Evolutionary conservation across 2,888 invertebrate species (phyloP), one percentile per base, ranked within the genome.

Genomic region (Leucophora obtusa): DNA sequence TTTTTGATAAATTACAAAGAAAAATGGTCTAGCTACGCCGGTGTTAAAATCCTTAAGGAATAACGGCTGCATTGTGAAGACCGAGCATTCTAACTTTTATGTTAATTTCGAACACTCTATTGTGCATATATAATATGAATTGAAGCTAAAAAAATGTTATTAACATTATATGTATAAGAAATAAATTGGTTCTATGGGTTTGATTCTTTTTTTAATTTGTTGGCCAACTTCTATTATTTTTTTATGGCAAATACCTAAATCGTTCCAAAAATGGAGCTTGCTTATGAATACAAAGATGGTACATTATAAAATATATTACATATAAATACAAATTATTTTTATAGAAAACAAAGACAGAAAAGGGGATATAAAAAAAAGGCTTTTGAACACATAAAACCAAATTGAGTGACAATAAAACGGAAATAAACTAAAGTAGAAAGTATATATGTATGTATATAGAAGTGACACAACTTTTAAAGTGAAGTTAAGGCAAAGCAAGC

Each of bases 361-460:
- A 70, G 54, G 10, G 51, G 54, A 70, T 65, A 51, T 66, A 5
- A 47, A 73, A 81, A 81, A 81, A 60, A 63, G 62, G 62, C 58
- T 80, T 76, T 58, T 14, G 70, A 70, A 17, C 70, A 70, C 74
- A 74, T 74, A 81, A 75, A 81, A 70, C 66, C 54, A 81, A 81
- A 77, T 77, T 81, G 73, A 81, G 73, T 77, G 81, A 74, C 81
- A 81, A 74, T 77, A 77, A 81, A 81, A 81, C 56, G 77, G 77
- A 81, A 77, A 77, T 81, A 77, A 77, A 81, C 73, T 70, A 70
- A 81, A 81, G 62, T 81, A 65, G 53, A 65, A 51, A 65, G 65
- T 54, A 65, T 54, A 35, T 38, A 54, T 35, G 43, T 54, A n/a
- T 54, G 28, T 33, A 8, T 21, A 9, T 6, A 9, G 14, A 54